phyloP scores from a whole-genome alignment of 2,888 invertebrate species.

The Strigamia crassipes region DNA sequence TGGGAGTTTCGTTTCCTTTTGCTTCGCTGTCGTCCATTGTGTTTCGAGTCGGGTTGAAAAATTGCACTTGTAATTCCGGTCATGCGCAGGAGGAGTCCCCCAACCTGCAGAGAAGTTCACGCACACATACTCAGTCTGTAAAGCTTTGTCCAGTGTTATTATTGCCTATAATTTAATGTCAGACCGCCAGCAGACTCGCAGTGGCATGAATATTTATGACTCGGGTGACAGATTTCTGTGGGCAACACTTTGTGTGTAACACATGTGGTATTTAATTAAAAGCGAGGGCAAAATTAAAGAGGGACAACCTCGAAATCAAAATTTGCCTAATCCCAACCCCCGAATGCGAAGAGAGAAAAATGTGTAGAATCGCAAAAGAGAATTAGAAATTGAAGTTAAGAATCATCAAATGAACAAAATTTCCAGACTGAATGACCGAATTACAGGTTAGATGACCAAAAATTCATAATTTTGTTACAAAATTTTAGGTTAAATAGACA shows the following conservation, averaged over 20 bases:
- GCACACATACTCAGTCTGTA: constrained; percentile 8
- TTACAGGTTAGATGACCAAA: too few relatives aligned
- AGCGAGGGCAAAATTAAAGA: constrained; percentile 50
- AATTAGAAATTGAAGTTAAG: too few relatives aligned
- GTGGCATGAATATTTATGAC: constrained; percentile 51
- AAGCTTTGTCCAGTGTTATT: constrained; percentile 46
- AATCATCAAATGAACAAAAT: too few relatives aligned
- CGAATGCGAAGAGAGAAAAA: too few relatives aligned
- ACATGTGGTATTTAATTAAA: constrained; percentile 51
- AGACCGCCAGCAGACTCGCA: constrained; percentile 48
- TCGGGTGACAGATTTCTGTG: constrained; percentile 50
- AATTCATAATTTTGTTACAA: too few relatives aligned
- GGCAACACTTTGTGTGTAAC: constrained; percentile 50
- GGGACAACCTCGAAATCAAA: neutral
- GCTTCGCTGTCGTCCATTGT: neutral
- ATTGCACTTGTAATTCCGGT: constrained; percentile 1
- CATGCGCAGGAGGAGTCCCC: neutral
- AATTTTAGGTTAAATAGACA: too few relatives aligned
- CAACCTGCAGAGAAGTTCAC: neutral
- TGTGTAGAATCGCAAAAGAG: too few relatives aligned
- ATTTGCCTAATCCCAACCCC: neutral
- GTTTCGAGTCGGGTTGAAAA: neutral
- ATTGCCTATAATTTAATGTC: constrained; percentile 51
- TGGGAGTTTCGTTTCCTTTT: too few relatives aligned
- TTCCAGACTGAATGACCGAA: neutral